Base-by-base conservation (phyloP, 2,797 vertebrate genomes). In the Mionectes olivaceus region DNA sequence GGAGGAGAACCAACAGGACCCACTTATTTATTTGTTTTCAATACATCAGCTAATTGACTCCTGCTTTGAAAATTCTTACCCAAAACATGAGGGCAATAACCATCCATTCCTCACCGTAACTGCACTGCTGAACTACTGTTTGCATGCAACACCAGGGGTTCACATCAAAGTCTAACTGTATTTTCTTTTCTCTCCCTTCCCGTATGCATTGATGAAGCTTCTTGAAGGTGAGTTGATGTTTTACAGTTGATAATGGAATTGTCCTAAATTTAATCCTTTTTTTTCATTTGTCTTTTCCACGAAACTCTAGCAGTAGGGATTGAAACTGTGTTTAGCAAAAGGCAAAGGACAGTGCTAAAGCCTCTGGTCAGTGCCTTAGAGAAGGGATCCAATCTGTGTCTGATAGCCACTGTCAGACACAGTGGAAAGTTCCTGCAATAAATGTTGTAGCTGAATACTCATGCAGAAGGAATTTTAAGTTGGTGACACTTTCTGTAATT, bases 171-270 rank as follows among this genome's bases (percentile, higher is more conserved):
- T 39, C 71, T 91, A 73, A 94, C 3, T 75, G 32, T 46, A 4
- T 80, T 74, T 68, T 90, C 68, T 90, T 77, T 87, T 84, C 81
- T 95, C 39, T 93, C 73, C 71, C 53, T 47, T 75, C 22, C 23
- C 24, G 0, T 32, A 0, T 25, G 1, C 28, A 5, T 39, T 10
- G 19, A 60, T 52, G 41, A 95, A 98, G 98, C 87, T 97, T 68
- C 97, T 95, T 74, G 97, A 98, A 44, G 98, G 98, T 98, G 89
- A 98, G 98, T 96, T 65, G 37, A 47, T 10, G 2, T 86, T 88
- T 76, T 61, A 18, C 27, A 49, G 13, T 25, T 59, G 35, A n/a
- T 59, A 56, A 33, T 3, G 13, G 7, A 59, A 13, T 91, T 83
- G 9, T 46, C 12, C 6, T 41, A 24, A 68, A 44, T 5, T 9